phyloP scores from a whole-genome alignment of 2,113 vertebrate genomes.

The Rhabdornis inornatus region DNA sequence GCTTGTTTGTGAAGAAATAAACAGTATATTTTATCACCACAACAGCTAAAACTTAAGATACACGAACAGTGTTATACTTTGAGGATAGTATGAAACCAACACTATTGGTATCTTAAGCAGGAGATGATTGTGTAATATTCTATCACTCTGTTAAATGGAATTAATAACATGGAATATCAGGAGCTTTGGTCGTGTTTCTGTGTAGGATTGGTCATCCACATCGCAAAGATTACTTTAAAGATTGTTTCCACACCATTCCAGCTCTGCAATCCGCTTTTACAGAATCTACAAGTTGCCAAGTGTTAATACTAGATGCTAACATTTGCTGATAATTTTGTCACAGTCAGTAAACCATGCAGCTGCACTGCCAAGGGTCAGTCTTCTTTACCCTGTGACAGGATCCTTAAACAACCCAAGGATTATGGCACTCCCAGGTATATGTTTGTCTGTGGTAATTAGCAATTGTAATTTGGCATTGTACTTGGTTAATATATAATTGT shows the following conservation, averaged over 20 bases:
- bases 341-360: not conserved
- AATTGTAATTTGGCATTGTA: not conserved
- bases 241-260: not conserved
- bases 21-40: not conserved
- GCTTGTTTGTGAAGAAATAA: not conserved
- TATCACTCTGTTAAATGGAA: not conserved
- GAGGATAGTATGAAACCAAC: not conserved
- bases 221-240: not conserved
- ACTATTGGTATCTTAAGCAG: not conserved
- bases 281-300: not conserved
- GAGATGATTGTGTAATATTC: not conserved
- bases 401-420: not conserved
- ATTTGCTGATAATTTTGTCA: not conserved
- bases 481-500: not conserved
- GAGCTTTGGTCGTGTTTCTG: not conserved
- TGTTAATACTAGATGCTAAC: not conserved
- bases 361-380: not conserved
- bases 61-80: not conserved
- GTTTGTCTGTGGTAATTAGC: not conserved
- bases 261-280: not conserved
- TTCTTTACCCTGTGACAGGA: not conserved
- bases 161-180: not conserved
- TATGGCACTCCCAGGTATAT: not conserved
- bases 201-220: not conserved
- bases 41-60: not conserved